Evolutionary conservation across 2,888 invertebrate species (phyloP), one percentile per base, ranked within the genome.

Genomic region (Polietes domitor): DNA sequence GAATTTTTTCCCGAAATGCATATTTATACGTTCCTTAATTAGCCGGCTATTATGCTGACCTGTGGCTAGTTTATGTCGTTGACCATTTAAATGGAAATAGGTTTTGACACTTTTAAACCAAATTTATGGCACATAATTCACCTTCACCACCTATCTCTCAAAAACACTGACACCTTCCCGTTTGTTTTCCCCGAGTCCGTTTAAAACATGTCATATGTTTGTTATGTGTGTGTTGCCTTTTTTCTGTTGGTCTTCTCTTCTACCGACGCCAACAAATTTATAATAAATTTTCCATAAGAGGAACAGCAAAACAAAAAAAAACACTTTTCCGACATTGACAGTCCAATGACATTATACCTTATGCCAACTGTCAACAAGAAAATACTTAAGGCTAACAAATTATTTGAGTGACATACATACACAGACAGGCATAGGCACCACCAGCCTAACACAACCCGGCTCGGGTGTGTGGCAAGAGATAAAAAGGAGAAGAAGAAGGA

Each of bases 281-380:
- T 28, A 26, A 61, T 28, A 61, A 15, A 61, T 61, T 61, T 61
- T 61, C 61, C 61, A 37, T 19, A 17, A 21, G 2, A 2, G n/a
- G 28, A 32, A 28, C 4, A 58, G 58, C 15, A 10, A 26, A 17
- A 19, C 6, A 21, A 26, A 58, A 58, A 10, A 37, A 26, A 9
- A 61, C 26, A 61, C n/a, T 71, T 77, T 73, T 28, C 41, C 26
- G 37, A 61, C 63, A 74, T 74, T 82, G 61, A 75, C 63, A 78
- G 63, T 12, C 24, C 47, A 58, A 50, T 76, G 80, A 68, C 82
- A 82, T 28, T 77, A 72, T 80, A 68, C 85, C 80, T 32, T 80
- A 80, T 85, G 85, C 77, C 85, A 80, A 74, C 82, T 85, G 82
- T 80, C 85, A 82, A 72, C 80, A 80, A 63, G 74, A 83, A 75